Conservation (phyloP, 2,113 vertebrate genomes). For the Lampris megalopsis region DNA sequence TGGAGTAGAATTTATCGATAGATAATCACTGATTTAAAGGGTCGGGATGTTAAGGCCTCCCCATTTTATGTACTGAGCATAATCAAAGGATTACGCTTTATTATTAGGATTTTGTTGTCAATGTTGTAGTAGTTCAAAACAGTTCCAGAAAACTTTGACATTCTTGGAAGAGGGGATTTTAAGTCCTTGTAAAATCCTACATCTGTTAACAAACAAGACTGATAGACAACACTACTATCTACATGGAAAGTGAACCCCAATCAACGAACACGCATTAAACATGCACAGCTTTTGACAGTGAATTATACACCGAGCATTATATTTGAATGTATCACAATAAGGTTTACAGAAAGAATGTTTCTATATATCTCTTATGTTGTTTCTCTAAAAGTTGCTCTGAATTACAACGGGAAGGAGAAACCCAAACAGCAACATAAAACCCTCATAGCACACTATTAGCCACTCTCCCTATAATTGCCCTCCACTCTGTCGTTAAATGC, state of each 20-base stretch:
- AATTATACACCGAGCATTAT: not conserved
- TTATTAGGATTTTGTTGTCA: no score
- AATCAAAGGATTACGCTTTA: not conserved
- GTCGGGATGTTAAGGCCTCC: not conserved
- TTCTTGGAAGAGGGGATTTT: not conserved
- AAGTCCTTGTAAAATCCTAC: not conserved
- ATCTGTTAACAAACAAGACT: no score
- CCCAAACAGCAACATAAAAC: not conserved
- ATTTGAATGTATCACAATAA: not conserved
- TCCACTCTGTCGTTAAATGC: slow-evolving; percentile 24
- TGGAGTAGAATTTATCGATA: not conserved
- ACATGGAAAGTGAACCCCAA: not conserved
- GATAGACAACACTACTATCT: not conserved
- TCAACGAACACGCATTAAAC: not conserved
- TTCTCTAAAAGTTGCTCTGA: not conserved
- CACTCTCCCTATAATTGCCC: not conserved
- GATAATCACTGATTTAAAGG: not conserved
- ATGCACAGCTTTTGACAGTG: not conserved
- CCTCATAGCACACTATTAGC: not conserved
- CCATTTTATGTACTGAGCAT: slow-evolving; percentile 1
- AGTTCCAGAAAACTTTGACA: not conserved
- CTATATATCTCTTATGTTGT: not conserved
- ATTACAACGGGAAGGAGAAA: not conserved
- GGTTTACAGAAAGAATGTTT: not conserved
- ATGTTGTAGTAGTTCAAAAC: no score